phyloP scores from a whole-genome alignment of 2,113 vertebrate genomes.

The Pterophyllum scalare region DNA sequence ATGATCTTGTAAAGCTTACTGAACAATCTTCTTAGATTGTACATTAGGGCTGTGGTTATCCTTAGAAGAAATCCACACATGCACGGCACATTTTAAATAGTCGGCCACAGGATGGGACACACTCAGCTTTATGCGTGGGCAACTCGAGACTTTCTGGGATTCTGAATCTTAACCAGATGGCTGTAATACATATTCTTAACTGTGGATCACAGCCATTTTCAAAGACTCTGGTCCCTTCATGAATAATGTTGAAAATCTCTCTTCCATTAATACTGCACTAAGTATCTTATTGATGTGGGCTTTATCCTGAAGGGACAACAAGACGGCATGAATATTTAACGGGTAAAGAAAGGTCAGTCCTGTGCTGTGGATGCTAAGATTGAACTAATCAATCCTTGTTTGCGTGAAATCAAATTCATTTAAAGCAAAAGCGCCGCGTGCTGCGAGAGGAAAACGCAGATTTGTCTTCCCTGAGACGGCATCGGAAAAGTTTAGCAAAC shows the following conservation, averaged over 20 bases:
- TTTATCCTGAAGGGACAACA: conserved; percentile 58
- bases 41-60: conserved; percentile 68
- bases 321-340: conserved; percentile 68
- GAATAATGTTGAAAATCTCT: conserved; percentile 47
- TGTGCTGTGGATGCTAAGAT: conserved; percentile 18
- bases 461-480: not conserved
- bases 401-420: conserved; percentile 36
- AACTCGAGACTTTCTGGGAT: conserved; percentile 45
- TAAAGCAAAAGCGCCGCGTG: not conserved
- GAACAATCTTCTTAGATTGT: conserved; percentile 71
- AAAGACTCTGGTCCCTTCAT: conserved; percentile 12
- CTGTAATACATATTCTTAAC: conserved; percentile 44
- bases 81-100: conserved; percentile 62
- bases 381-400: conserved; percentile 56
- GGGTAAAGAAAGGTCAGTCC: conserved; percentile 57
- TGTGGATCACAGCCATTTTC: conserved; percentile 49
- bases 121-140: conserved; percentile 45
- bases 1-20: conserved; percentile 66
- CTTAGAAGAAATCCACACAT: conserved; percentile 57
- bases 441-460: not conserved
- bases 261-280: conserved; percentile 39
- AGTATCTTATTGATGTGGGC: conserved; percentile 43
- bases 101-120: conserved; percentile 39
- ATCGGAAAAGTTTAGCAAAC: conserved; percentile 12
- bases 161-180: conserved; percentile 66